phyloP scores from a whole-genome alignment of 2,113 vertebrate genomes.

The Sinocyclocheilus anophthalmus region DNA sequence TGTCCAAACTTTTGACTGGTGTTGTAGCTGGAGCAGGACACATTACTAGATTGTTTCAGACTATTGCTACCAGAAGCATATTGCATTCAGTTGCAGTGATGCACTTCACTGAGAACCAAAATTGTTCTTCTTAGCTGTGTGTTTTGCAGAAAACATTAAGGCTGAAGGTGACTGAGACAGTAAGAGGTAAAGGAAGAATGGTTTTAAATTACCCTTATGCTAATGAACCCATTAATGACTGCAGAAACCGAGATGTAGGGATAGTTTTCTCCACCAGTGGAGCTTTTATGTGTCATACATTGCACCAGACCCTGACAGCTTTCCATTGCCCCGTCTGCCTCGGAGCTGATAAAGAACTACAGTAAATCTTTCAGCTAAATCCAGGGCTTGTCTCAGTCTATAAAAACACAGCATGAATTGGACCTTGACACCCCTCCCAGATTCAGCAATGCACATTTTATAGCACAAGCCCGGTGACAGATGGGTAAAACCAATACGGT shows the following conservation, averaged over 20 bases:
- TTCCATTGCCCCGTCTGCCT: constrained; percentile 32
- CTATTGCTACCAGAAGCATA: neutral
- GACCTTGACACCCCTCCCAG: constrained; percentile 5
- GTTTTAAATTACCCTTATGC: constrained; percentile 51
- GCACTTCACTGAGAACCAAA: neutral
- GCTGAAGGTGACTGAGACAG: neutral
- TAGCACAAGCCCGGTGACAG: neutral
- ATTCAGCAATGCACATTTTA: constrained; percentile 32
- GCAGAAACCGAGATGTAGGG: constrained; percentile 52
- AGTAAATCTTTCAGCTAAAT: constrained; percentile 56
- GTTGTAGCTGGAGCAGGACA: too few relatives aligned
- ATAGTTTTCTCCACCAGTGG: constrained; percentile 15
- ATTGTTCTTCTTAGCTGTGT: neutral
- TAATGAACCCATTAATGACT: constrained; percentile 65
- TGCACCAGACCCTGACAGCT: constrained; percentile 21
- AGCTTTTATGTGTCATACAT: constrained; percentile 20
- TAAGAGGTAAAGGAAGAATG: neutral
- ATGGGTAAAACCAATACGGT: neutral
- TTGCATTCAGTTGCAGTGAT: neutral
- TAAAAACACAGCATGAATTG: constrained; percentile 58
- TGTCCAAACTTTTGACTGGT: neutral
- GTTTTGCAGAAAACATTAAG: neutral
- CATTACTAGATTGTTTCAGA: neutral
- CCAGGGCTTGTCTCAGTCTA: constrained; percentile 44
- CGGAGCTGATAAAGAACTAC: constrained; percentile 36